Percentiles rank a stretch among this genome's conserved stretches.
These are phyloP conservation scores for Microplitis mediator DNA, from an alignment of 1,140 invertebrate genomes.

Conservation along the genomic window DNA sequence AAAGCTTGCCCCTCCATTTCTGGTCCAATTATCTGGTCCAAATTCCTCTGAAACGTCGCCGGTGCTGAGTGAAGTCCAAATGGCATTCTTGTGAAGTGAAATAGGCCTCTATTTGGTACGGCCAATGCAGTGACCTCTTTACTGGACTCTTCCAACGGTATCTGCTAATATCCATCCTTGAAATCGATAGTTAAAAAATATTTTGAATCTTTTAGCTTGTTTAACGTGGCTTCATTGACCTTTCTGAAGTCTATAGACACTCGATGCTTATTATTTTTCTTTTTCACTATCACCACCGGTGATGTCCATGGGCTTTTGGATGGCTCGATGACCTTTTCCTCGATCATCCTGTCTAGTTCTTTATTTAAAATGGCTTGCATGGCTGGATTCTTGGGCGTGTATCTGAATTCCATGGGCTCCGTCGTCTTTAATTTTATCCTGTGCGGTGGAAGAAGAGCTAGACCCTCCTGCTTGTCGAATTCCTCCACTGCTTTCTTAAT, in stretches of 20 bases:
- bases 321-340: neutral
- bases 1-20: no score
- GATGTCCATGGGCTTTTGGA: neutral
- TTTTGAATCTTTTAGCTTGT: constrained; percentile 44
- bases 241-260: constrained; percentile 59
- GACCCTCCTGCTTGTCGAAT: neutral
- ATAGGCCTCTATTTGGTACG: no score
- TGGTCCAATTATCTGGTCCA: no score
- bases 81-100: no score
- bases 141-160: constrained; percentile 24
- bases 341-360: neutral
- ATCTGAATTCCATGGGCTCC: constrained; percentile 41
- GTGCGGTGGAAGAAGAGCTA: constrained; percentile 32
- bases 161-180: constrained; percentile 31
- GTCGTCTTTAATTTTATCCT: constrained; percentile 39
- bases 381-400: constrained; percentile 36
- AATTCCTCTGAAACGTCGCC: no score
- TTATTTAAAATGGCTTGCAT: neutral
- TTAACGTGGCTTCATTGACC: constrained; percentile 57
- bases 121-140: no score
- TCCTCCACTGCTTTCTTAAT: neutral
- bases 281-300: neutral
- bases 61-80: no score
- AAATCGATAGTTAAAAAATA: constrained; percentile 51
- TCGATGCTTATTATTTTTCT: constrained; percentile 33